Evolutionary conservation across 2,113 vertebrate species (phyloP), one percentile per base, ranked within the genome.

Genomic region (Hepsetus odoe): DNA sequence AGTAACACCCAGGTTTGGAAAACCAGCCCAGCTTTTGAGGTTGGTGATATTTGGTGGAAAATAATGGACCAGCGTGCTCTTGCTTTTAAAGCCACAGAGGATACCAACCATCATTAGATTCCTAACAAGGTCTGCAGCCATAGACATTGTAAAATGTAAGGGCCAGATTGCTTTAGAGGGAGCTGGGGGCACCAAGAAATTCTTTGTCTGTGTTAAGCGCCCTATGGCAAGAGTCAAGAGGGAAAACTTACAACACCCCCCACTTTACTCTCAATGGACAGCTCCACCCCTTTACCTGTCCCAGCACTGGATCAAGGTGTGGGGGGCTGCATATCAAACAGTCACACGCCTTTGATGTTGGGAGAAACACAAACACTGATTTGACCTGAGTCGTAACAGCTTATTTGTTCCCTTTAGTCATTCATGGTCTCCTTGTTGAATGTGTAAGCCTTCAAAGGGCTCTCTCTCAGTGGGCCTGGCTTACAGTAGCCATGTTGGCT

Each of bases 361-460:
- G 88, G 88, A 86, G 89, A 91, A 93, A 93, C 88, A 92, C 91
- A 92, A 92, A 92, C 90, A 92, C 81, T 89, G 91, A 89, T 92
- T 88, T 90, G 87, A 91, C 89, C 84, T 86, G 83, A 90, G 90
- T 92, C 89, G 89, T 94, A 93, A 92, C 90, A 90, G 90, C 90
- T 90, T 94, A 93, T 94, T 93, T 93, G 92, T 93, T 91, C 91
- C 88, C 91, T 93, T 92, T 93, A 94, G 92, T 92, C 91, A 94
- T 94, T 93, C 92, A 92, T 89, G 86, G 89, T 72, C 87, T 81
- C 81, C 86, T 87, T 84, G 89, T 91, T 92, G 90, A 90, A 92
- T 92, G 89, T 91, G 85, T 90, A 90, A 88, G 89, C 83, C 92
- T 92, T 93, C 93, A 93, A 93, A 93, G 93, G 87, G 46, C 68